Percentiles rank a stretch among this genome's conserved stretches.
phyloP scores from a whole-genome alignment of 2,888 invertebrate genomes.

The Allygus modestus region DNA sequence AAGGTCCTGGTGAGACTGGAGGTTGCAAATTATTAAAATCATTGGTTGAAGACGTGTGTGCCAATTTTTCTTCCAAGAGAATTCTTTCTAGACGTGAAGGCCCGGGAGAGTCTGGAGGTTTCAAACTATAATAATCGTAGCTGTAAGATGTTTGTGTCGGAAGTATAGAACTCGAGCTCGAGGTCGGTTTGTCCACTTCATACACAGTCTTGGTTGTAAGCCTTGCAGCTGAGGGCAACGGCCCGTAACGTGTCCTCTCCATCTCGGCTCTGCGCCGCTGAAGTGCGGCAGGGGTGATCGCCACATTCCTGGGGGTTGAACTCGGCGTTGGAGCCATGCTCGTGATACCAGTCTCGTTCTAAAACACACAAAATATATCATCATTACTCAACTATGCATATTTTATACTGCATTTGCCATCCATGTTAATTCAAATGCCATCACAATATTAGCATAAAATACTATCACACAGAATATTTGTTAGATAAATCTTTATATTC shows the following conservation, averaged over 20 bases:
- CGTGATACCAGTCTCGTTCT: not conserved
- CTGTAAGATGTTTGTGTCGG: not conserved
- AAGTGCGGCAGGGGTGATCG: not conserved
- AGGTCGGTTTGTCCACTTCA: not conserved
- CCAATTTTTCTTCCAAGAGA: not conserved
- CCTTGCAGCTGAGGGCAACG: not conserved
- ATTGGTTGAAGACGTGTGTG: not conserved
- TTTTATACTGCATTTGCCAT: too few species aligned
- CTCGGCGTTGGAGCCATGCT: not conserved
- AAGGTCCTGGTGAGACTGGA: not conserved
- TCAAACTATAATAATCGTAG: not conserved
- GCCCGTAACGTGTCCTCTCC: not conserved
- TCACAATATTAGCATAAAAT: too few species aligned
- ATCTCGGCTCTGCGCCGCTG: not conserved
- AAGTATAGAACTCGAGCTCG: not conserved
- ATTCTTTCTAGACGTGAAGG: not conserved
- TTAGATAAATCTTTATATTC: too few species aligned
- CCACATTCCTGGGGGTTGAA: too few species aligned
- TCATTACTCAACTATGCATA: too few species aligned
- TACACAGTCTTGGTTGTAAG: not conserved
- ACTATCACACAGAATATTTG: too few species aligned
- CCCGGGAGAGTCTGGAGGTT: not conserved
- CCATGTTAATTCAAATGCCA: too few species aligned
- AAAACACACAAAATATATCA: too few species aligned
- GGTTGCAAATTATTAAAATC: conserved; percentile 2